Evolutionary conservation across 1,140 invertebrate species (phyloP).

Genomic region (Drosophila nasuta): DNA sequence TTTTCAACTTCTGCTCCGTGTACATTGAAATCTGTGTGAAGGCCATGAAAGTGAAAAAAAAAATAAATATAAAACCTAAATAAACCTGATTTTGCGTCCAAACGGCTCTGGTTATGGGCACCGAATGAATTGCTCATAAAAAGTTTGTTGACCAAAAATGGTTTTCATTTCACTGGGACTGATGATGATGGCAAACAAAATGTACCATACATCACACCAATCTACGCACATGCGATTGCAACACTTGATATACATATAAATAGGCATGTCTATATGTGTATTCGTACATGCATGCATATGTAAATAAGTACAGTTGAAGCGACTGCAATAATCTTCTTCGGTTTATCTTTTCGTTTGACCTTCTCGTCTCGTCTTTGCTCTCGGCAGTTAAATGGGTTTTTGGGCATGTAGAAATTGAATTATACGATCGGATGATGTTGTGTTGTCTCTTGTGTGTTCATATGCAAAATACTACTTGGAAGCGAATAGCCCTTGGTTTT

Average conservation of each 20-base stretch:
- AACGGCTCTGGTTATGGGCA: constrained; percentile 36
- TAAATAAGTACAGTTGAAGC: constrained; percentile 5
- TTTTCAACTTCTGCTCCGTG: constrained; percentile 47
- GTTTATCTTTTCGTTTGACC: constrained; percentile 65
- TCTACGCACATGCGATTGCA: background rate
- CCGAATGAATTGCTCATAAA: constrained; percentile 53
- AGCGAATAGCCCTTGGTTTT: constrained; percentile 53
- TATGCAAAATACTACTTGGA: constrained; percentile 61
- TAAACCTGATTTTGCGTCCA: constrained; percentile 59
- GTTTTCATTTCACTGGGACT: constrained; percentile 19
- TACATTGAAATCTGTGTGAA: constrained; percentile 77
- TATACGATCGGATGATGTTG: constrained; percentile 43
- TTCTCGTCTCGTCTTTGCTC: constrained; percentile 26
- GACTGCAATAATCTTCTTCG: constrained; percentile 28
- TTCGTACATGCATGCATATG: constrained; percentile 1
- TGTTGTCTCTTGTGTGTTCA: constrained; percentile 5
- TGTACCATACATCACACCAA: background rate
- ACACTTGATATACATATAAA: constrained; percentile 9
- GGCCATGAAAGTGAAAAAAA: constrained; percentile 79
- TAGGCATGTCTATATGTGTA: background rate
- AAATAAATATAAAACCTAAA: constrained; percentile 50
- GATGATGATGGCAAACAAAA: background rate
- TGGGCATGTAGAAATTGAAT: constrained; percentile 68
- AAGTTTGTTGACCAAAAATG: constrained; percentile 79
- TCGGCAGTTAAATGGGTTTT: constrained; percentile 48